These are phyloP conservation scores for Sitodiplosis mosellana DNA, from an alignment of 1,140 invertebrate genomes.

Conservation along the genomic window DNA sequence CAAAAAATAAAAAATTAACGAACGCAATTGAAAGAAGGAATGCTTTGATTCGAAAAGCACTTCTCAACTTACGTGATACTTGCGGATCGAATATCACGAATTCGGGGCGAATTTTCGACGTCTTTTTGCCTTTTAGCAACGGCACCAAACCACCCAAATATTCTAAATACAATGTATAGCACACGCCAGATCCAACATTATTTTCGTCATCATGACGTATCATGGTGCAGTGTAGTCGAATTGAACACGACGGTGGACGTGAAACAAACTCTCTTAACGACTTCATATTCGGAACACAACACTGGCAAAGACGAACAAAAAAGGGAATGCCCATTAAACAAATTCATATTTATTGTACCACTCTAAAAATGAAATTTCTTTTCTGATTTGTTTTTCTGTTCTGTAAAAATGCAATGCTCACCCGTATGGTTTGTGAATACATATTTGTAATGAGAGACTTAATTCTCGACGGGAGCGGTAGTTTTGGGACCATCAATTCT, in stretches of 20 bases:
- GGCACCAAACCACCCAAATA: conserved; percentile 92
- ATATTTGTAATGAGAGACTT: conserved; percentile 68
- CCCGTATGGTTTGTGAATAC: conserved; percentile 89
- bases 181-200: conserved; percentile 45
- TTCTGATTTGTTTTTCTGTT: not conserved
- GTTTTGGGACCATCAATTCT: conserved; percentile 36
- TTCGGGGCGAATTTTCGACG: conserved; percentile 91
- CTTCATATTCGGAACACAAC: conserved; percentile 77
- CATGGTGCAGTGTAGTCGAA: conserved; percentile 89
- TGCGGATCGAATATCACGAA: conserved; percentile 97
- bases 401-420: too few species aligned
- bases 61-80: conserved; percentile 31
- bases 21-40: not conserved
- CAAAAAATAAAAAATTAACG: not conserved
- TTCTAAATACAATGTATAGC: conserved; percentile 90
- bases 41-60: conserved; percentile 23
- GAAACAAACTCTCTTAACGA: conserved; percentile 85
- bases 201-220: conserved; percentile 75
- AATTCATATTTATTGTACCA: not conserved
- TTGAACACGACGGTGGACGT: conserved; percentile 63
- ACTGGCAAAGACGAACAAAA: conserved; percentile 34
- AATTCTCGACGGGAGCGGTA: conserved; percentile 73
- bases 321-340: too few species aligned
- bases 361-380: conserved; percentile 2
- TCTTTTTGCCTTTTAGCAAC: conserved; percentile 84